Evolutionary conservation across 2,888 invertebrate genomes (phyloP).

Genomic region (Leucophenga maculata): DNA sequence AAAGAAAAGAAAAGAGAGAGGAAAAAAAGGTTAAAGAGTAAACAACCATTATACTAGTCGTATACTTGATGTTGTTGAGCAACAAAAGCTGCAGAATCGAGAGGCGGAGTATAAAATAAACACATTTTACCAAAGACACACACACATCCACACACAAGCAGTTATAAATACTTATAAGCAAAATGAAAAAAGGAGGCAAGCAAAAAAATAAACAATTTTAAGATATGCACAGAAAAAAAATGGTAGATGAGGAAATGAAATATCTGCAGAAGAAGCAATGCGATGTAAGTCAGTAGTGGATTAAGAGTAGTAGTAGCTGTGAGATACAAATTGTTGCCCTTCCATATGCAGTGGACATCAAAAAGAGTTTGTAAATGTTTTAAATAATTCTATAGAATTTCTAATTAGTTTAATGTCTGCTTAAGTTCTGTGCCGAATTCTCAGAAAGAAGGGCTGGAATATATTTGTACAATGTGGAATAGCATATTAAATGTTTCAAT

Average conservation of each 20-base stretch:
- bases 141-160: constrained; percentile 36
- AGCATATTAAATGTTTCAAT: too few relatives aligned
- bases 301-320: too few relatives aligned
- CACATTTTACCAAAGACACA: constrained; percentile 51
- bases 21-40: constrained; percentile 55
- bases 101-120: constrained; percentile 53
- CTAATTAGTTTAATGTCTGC: too few relatives aligned
- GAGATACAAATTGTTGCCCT: too few relatives aligned
- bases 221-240: constrained; percentile 50
- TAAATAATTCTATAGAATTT: too few relatives aligned
- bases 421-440: too few relatives aligned
- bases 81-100: constrained; percentile 31
- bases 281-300: too few relatives aligned
- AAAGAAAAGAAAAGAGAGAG: constrained; percentile 3
- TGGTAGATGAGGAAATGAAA: constrained; percentile 1
- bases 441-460: too few relatives aligned
- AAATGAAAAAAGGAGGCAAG: constrained; percentile 1
- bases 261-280: neutral
- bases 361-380: too few relatives aligned
- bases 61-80: constrained; percentile 39
- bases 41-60: constrained; percentile 62
- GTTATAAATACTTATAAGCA: constrained; percentile 14
- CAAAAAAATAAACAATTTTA: constrained; percentile 63
- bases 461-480: too few relatives aligned
- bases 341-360: too few relatives aligned